Evolutionary conservation across 1,140 invertebrate species (phyloP).

Genomic region (Stenopsyche tienmushanensis): DNA sequence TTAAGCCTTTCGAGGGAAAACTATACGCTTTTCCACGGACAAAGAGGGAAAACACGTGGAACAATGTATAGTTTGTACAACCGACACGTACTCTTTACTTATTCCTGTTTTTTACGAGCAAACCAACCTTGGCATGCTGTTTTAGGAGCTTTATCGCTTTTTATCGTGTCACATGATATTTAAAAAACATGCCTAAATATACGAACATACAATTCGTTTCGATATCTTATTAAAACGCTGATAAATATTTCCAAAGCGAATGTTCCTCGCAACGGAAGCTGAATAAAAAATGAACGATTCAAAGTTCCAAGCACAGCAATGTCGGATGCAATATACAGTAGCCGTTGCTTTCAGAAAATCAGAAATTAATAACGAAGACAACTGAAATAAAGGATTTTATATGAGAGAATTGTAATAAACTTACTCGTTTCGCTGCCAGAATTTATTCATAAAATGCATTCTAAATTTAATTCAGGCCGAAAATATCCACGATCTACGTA

Average conservation of each 20-base stretch:
- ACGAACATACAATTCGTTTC: not conserved
- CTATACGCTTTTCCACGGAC: slow-evolving; percentile 7
- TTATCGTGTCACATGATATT: not conserved
- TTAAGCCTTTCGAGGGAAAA: slow-evolving; percentile 14
- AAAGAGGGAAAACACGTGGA: not conserved
- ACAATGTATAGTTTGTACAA: slow-evolving; percentile 3
- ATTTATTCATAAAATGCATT: too few species aligned
- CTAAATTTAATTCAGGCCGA: too few species aligned
- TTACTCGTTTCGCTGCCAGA: too few species aligned
- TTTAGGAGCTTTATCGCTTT: not conserved
- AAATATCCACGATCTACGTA: too few species aligned
- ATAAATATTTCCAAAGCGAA: not conserved
- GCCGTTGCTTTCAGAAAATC: too few species aligned
- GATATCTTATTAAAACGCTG: not conserved
- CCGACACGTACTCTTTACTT: slow-evolving; percentile 1
- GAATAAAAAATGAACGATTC: too few species aligned
- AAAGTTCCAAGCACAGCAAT: not conserved
- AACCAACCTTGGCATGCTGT: not conserved
- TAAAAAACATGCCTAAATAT: not conserved
- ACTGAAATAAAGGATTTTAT: too few species aligned
- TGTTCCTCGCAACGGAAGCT: too few species aligned
- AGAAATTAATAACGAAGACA: too few species aligned
- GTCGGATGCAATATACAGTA: too few species aligned
- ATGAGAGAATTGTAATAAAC: too few species aligned
- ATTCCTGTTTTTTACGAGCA: slow-evolving; percentile 3